Percentiles rank a stretch among this genome's conserved stretches.
Evolutionary conservation across 23 tunicate genomes (phyloP).

Genomic region (Aplidium turbinatum): DNA sequence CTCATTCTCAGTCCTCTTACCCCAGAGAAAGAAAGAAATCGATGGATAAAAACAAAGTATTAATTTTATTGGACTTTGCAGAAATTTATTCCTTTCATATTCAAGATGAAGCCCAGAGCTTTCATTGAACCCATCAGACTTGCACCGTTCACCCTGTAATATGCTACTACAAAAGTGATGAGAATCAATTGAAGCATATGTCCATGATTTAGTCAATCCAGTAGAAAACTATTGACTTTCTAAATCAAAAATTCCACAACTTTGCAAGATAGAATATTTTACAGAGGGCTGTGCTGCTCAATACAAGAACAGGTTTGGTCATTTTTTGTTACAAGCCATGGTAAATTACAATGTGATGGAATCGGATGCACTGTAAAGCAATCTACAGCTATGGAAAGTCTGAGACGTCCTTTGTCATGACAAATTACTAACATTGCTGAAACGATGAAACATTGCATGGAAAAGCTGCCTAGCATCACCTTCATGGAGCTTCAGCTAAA

Average conservation of each 20-base stretch:
- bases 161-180: neutral
- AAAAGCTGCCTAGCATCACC: no score
- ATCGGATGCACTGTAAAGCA: no score
- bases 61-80: no score
- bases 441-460: no score
- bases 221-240: neutral
- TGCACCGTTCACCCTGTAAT: no score
- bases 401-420: no score
- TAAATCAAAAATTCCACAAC: neutral
- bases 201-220: neutral
- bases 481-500: conserved; percentile 7
- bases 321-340: neutral
- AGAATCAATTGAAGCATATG: neutral
- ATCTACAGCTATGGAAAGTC: no score
- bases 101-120: no score
- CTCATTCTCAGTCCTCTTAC: neutral
- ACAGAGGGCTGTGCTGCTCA: conserved; percentile 1
- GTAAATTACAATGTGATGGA: neutral
- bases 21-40: neutral
- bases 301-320: neutral
- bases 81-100: no score
- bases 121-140: no score
- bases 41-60: no score
- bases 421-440: no score
- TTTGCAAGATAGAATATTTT: neutral